These are phyloP conservation scores for Sebastes fasciatus DNA, from an alignment of 2,113 vertebrate genomes.

Conservation along the genomic window DNA sequence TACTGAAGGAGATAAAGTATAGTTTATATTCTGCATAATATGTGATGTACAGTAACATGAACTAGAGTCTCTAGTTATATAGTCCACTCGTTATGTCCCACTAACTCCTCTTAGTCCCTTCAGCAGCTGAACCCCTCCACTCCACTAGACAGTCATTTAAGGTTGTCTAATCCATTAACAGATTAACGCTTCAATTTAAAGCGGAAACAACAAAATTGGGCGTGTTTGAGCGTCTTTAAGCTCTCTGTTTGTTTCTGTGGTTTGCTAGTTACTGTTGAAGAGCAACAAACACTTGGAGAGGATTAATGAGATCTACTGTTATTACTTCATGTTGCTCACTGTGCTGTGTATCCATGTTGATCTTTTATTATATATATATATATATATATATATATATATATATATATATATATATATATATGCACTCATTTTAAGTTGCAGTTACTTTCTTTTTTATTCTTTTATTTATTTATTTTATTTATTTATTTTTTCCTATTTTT, in stretches of 20 bases:
- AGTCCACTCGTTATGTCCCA: constrained; percentile 12
- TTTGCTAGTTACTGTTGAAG: constrained; percentile 41
- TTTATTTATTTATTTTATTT: too few relatives aligned
- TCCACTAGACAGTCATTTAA: constrained; percentile 73
- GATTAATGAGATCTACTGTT: constrained; percentile 63
- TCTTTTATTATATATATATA: not conserved
- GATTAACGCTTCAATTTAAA: constrained; percentile 68
- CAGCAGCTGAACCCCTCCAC: constrained; percentile 22
- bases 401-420: not conserved
- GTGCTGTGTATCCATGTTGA: not conserved
- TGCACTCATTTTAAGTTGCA: not conserved
- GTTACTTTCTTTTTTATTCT: too few relatives aligned
- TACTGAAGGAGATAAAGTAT: not conserved
- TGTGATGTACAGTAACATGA: not conserved
- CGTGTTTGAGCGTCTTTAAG: constrained; percentile 39
- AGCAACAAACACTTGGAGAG: constrained; percentile 48
- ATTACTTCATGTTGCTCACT: constrained; percentile 44
- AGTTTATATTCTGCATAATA: not conserved
- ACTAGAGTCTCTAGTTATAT: constrained; percentile 9
- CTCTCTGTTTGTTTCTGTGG: constrained; percentile 41
- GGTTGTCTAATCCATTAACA: constrained; percentile 75
- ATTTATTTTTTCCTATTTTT: too few relatives aligned
- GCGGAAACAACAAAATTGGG: constrained; percentile 40
- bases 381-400: too few relatives aligned
- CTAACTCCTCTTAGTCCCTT: not conserved